A percentile compares a stretch with the other conserved stretches of the same genome.
Evolutionary conservation across 2,113 vertebrate species (phyloP).

Genomic region (Setophaga kirtlandii): DNA sequence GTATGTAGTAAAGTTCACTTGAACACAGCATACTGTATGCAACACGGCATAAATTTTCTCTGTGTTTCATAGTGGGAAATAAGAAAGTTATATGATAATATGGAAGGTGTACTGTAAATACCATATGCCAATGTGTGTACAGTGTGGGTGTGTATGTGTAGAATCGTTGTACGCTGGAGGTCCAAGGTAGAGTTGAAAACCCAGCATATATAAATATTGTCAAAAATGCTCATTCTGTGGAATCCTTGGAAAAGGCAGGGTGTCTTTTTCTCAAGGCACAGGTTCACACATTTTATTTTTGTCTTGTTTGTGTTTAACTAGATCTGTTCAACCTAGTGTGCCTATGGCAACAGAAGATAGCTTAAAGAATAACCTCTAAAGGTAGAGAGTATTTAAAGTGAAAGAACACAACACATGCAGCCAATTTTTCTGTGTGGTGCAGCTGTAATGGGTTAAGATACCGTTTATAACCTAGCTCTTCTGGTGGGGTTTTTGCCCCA

Average conservation of each 20-base stretch:
- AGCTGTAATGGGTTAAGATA: constrained; percentile 49
- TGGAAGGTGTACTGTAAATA: constrained; percentile 67
- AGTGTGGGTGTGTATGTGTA: constrained; percentile 57
- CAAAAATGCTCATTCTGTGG: constrained; percentile 32
- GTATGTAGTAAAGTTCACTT: constrained; percentile 63
- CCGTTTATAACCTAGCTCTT: constrained; percentile 66
- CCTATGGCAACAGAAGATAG: constrained; percentile 24
- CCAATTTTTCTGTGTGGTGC: neutral
- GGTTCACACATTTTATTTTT: constrained; percentile 45
- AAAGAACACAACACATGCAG: neutral
- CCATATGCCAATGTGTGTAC: constrained; percentile 64
- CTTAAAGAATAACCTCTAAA: constrained; percentile 48
- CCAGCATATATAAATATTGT: neutral
- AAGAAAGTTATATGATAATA: constrained; percentile 63
- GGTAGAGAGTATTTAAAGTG: constrained; percentile 12
- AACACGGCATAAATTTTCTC: constrained; percentile 44
- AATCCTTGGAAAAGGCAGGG: neutral
- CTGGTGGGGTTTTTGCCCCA: constrained; percentile 72
- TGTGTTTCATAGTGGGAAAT: constrained; percentile 47
- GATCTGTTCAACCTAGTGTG: constrained; percentile 36
- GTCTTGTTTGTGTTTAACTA: constrained; percentile 49
- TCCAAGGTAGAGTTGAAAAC: constrained; percentile 50
- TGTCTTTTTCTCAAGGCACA: constrained; percentile 19
- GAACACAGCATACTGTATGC: constrained; percentile 51
- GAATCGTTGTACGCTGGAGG: constrained; percentile 59